Evolutionary conservation across 2,797 vertebrate species (phyloP).

Genomic region (Gymnopithys bicolor): DNA sequence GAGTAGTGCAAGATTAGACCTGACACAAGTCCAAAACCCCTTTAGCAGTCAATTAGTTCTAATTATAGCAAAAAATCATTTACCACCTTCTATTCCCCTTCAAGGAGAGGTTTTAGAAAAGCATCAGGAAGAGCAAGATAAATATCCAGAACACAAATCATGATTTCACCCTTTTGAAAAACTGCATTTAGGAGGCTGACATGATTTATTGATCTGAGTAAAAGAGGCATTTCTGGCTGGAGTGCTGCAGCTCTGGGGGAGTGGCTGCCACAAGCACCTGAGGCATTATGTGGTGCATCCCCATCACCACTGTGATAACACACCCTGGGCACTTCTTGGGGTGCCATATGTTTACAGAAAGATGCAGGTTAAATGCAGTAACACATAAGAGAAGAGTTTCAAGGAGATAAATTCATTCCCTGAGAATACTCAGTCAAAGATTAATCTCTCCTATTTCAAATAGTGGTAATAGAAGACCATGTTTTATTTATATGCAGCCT

Average conservation of each 20-base stretch:
- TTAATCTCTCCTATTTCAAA: neutral
- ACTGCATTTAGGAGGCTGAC: neutral
- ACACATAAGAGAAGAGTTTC: neutral
- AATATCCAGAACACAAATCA: neutral
- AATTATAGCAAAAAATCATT: slow-evolving; percentile 11
- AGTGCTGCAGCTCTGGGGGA: neutral
- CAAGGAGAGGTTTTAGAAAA: neutral
- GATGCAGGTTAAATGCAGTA: neutral
- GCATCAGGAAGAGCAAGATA: neutral
- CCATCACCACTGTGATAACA: rapidly evolving
- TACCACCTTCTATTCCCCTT: neutral
- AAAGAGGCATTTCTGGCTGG: neutral
- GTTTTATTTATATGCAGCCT: neutral
- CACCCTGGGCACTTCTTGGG: neutral
- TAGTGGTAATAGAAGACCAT: neutral
- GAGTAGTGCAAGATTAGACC: neutral
- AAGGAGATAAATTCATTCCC: neutral
- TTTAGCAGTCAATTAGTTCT: neutral
- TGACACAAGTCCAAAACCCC: neutral
- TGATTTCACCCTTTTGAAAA: neutral
- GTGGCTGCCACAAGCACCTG: neutral
- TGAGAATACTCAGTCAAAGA: neutral
- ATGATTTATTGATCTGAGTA: neutral
- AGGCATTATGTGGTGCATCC: rapidly evolving
- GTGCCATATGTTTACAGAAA: neutral